phyloP scores from a whole-genome alignment of 1,140 invertebrate genomes.

The Sarcophaga bullata region DNA sequence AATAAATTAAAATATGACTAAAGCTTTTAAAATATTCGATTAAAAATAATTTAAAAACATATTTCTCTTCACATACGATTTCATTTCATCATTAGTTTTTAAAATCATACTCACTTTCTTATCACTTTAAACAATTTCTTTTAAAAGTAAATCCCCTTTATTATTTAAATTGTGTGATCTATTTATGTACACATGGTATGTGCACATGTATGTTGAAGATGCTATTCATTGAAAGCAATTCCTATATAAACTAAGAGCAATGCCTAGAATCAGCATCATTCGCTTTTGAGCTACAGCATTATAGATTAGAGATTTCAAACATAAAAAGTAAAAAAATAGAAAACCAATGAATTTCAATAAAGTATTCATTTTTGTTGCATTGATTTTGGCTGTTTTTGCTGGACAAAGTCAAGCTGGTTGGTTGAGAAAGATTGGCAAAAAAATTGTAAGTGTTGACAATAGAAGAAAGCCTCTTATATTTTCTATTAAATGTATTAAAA shows the following conservation, averaged over 20 bases:
- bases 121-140: too few species aligned
- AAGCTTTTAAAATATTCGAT: too few species aligned
- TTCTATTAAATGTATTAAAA: background rate
- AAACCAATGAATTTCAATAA: conserved; percentile 57
- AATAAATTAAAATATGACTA: too few species aligned
- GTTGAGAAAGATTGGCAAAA: conserved; percentile 57
- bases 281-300: too few species aligned
- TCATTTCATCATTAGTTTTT: too few species aligned
- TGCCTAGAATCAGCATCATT: background rate
- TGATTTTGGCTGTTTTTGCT: conserved; percentile 53
- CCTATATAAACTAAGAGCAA: background rate
- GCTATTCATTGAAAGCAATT: background rate
- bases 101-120: too few species aligned
- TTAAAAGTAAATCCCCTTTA: background rate
- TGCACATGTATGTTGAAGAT: too few species aligned
- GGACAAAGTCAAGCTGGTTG: conserved; percentile 56
- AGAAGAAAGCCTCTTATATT: too few species aligned
- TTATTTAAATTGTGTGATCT: background rate
- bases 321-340: background rate
- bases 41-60: too few species aligned
- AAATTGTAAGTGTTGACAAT: conserved; percentile 46
- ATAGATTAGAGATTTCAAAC: too few species aligned
- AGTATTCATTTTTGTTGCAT: conserved; percentile 54
- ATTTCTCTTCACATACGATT: too few species aligned
- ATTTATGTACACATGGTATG: too few species aligned